Evolutionary conservation across 2,888 invertebrate genomes (phyloP).

Genomic region (Pristionchus entomophagus): DNA sequence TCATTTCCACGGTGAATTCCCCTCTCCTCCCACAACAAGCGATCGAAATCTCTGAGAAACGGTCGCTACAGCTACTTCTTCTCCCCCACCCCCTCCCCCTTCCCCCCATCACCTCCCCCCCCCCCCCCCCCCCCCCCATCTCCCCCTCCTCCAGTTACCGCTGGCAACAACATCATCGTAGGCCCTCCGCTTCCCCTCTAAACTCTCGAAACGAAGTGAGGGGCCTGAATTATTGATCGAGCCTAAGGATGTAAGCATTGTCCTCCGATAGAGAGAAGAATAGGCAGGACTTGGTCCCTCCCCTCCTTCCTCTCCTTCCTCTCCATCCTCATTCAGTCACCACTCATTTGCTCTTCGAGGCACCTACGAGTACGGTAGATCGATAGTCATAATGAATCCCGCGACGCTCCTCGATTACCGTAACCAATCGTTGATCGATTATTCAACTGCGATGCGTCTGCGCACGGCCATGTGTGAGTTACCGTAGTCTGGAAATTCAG

Average conservation of each 20-base stretch:
- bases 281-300: not conserved
- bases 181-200: not conserved
- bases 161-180: slow-evolving; percentile 21
- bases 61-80: slow-evolving; percentile 1
- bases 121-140: not conserved
- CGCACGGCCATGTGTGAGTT: slow-evolving; percentile 26
- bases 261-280: not conserved
- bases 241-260: slow-evolving; percentile 28
- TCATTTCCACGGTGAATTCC: slow-evolving; percentile 41
- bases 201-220: slow-evolving; percentile 13
- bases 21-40: not conserved
- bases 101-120: not conserved
- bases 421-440: slow-evolving; percentile 22
- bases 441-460: slow-evolving; percentile 42
- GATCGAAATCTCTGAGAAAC: slow-evolving; percentile 43
- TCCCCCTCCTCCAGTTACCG: slow-evolving; percentile 9
- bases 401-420: slow-evolving; percentile 31
- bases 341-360: not conserved
- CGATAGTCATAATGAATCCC: slow-evolving; percentile 45
- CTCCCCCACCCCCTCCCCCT: not conserved
- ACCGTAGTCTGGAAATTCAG: not conserved
- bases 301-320: not conserved
- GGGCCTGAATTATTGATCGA: slow-evolving; percentile 23
- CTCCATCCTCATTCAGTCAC: not conserved
- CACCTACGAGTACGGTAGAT: not conserved